Percentiles rank a stretch among this genome's conserved stretches.
Conservation (phyloP, 2,888 invertebrate genomes). For the Drosophila fulvimacula region DNA sequence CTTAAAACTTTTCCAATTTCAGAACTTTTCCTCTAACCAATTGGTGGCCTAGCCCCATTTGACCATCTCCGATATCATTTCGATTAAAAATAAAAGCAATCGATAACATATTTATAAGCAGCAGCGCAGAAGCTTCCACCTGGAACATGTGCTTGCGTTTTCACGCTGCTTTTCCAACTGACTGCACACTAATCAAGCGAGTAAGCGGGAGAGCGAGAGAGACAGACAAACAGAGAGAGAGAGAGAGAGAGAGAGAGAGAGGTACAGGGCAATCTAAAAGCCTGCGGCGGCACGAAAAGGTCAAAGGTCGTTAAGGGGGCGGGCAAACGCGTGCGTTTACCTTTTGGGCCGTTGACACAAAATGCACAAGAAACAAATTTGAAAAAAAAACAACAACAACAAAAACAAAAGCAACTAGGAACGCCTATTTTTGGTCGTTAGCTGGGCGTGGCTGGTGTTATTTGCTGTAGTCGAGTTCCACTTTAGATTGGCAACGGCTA, state of each 20-base stretch:
- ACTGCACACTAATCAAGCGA: conserved; percentile 47
- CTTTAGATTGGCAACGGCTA: conserved; percentile 42
- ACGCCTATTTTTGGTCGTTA: not conserved
- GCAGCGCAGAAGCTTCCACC: conserved; percentile 17
- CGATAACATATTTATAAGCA: conserved; percentile 56
- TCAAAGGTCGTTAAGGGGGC: conserved; percentile 64
- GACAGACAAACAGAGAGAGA: not conserved
- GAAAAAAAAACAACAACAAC: too few species aligned
- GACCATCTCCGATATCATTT: not conserved
- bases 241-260: not conserved
- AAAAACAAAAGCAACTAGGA: not conserved
- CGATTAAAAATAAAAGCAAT: conserved; percentile 49
- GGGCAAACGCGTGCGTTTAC: conserved; percentile 66
- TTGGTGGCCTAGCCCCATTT: not conserved
- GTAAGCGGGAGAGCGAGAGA: not conserved
- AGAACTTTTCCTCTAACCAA: not conserved
- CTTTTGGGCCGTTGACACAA: conserved; percentile 71
- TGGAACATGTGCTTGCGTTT: conserved; percentile 57
- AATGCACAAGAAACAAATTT: conserved; percentile 15
- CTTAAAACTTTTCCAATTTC: not conserved
- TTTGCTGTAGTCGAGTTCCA: conserved; percentile 34
- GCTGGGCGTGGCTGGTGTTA: conserved; percentile 22
- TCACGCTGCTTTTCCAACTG: conserved; percentile 67
- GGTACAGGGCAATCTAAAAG: conserved; percentile 28
- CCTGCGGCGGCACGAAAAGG: conserved; percentile 59